Percentiles rank a stretch among this genome's conserved stretches.
Evolutionary conservation across 1,140 invertebrate species (phyloP).

Genomic region (Nomia melanderi): DNA sequence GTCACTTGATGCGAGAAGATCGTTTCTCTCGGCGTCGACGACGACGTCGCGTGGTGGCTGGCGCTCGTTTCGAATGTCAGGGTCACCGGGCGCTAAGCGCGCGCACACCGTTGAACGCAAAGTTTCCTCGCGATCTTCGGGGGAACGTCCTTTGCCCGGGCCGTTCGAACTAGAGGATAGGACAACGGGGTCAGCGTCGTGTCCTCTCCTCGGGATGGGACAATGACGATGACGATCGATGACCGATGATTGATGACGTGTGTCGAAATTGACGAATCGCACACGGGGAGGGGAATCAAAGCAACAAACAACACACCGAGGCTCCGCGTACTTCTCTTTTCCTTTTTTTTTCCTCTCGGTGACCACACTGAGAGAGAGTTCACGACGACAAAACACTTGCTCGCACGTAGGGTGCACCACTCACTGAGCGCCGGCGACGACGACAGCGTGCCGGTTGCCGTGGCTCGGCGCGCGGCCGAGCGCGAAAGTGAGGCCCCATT

Average conservation of each 20-base stretch:
- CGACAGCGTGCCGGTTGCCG: conserved; percentile 70
- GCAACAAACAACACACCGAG: conserved; percentile 42
- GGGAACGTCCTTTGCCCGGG: conserved; percentile 11
- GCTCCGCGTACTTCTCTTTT: conserved; percentile 36
- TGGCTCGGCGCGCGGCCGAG: conserved; percentile 71
- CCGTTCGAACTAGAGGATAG: conserved; percentile 1
- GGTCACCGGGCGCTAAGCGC: conserved; percentile 68
- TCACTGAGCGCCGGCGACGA: conserved; percentile 71
- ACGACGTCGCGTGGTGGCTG: conserved; percentile 23
- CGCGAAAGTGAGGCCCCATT: conserved; percentile 81
- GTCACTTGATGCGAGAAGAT: not conserved
- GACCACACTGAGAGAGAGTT: conserved; percentile 52
- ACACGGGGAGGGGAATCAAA: not conserved
- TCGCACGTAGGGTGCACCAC: conserved; percentile 75
- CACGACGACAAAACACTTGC: conserved; percentile 68
- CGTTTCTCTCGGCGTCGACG: conserved; percentile 6
- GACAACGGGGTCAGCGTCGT: too few relatives aligned
- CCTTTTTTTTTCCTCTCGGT: conserved; percentile 19
- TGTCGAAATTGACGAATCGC: not conserved
- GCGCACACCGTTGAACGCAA: conserved; percentile 60
- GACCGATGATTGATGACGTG: too few relatives aligned
- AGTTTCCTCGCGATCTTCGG: conserved; percentile 36
- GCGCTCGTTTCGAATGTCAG: conserved; percentile 66
- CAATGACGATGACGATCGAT: too few relatives aligned
- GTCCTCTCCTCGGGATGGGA: too few relatives aligned